phyloP scores from a whole-genome alignment of 2,888 invertebrate species.

The Amorpha juglandis region DNA sequence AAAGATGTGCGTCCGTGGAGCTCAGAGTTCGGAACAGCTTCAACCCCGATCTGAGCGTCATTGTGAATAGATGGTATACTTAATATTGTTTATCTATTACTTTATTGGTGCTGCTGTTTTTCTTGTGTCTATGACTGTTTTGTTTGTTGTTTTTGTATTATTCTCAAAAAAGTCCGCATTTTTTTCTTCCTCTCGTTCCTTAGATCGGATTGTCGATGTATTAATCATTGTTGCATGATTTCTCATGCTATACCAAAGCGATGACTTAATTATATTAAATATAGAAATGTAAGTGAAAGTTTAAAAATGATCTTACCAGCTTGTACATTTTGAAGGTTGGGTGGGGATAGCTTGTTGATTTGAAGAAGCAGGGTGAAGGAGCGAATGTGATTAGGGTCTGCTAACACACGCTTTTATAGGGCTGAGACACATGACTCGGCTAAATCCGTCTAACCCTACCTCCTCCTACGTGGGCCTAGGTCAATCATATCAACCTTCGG shows the following conservation, averaged over 20 bases:
- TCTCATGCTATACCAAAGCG: not conserved
- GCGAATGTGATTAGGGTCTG: slow-evolving; percentile 73
- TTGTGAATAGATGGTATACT: too few species aligned
- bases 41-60: too few species aligned
- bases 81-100: too few species aligned
- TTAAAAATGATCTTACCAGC: slow-evolving; percentile 75
- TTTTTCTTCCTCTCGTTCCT: too few species aligned
- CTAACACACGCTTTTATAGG: slow-evolving; percentile 72
- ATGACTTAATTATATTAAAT: too few species aligned
- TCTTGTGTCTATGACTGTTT: too few species aligned
- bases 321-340: slow-evolving; percentile 83
- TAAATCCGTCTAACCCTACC: slow-evolving; percentile 78
- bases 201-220: not conserved
- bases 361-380: slow-evolving; percentile 63
- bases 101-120: too few species aligned
- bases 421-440: slow-evolving; percentile 66
- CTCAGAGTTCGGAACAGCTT: too few species aligned
- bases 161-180: too few species aligned
- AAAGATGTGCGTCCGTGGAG: too few species aligned
- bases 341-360: slow-evolving; percentile 56
- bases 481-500: slow-evolving; percentile 64
- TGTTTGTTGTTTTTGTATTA: too few species aligned
- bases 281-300: not conserved
- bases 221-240: too few species aligned
- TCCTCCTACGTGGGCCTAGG: slow-evolving; percentile 72